Percentiles rank a stretch among this genome's conserved stretches.
Evolutionary conservation across 2,113 vertebrate species (phyloP).

Genomic region (Lepidothrix coronata): DNA sequence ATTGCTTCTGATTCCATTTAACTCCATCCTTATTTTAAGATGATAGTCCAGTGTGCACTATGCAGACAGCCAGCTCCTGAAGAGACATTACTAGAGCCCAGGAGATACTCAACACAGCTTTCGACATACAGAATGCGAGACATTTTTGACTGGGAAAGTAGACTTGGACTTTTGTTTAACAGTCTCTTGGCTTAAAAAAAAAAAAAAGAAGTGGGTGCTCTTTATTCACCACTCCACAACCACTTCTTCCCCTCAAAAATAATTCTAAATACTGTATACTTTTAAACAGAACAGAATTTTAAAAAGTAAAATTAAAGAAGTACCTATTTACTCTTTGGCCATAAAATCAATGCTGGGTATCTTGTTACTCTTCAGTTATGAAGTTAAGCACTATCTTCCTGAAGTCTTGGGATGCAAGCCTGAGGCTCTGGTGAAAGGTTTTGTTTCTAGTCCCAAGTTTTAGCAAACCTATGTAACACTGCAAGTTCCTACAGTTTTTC

Average conservation of each 20-base stretch:
- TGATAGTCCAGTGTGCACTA: background rate
- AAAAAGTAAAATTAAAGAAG: background rate
- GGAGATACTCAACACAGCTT: background rate
- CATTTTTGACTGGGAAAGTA: background rate
- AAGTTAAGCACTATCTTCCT: background rate
- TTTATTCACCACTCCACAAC: background rate
- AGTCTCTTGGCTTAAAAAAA: background rate
- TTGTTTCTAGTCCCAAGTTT: background rate
- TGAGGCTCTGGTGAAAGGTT: background rate
- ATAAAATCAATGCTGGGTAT: background rate
- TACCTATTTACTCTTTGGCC: background rate
- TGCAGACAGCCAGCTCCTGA: background rate
- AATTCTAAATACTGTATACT: background rate
- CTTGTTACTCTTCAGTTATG: background rate
- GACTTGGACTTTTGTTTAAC: background rate
- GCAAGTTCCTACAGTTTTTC: background rate
- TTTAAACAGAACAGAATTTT: background rate
- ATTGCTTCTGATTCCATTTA: background rate
- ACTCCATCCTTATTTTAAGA: background rate
- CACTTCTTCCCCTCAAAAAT: rapidly evolving
- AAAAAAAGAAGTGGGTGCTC: background rate
- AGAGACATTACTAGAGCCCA: background rate
- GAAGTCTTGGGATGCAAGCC: background rate
- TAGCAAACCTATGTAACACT: background rate
- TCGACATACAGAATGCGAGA: background rate